Base-by-base conservation (phyloP, 2,888 invertebrate genomes). In the Adela reaumurella region DNA sequence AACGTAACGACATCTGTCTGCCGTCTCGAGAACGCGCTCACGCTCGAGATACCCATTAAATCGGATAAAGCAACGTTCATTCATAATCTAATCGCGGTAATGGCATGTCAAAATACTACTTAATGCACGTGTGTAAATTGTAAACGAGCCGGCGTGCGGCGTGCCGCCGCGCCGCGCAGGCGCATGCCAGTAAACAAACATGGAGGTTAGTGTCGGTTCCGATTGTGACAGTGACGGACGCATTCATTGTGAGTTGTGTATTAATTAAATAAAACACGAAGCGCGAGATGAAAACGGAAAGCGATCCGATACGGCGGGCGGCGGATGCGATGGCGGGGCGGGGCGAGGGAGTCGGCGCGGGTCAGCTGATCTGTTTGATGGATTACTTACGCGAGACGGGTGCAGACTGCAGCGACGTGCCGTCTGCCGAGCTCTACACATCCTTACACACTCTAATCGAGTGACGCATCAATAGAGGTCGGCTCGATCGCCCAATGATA, bases 81-180 rank as follows among this genome's bases (percentile, higher is more conserved):
- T 70, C 68, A 70, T 66, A 65, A 64, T 63, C 58, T 62, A 65
- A 67, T 67, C 61, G 62, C 59, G 59, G 58, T 53, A 57, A 50
- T 53, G 50, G 45, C 47, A 49, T 51, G 50, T 51, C 50, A 48
- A 50, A 48, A 53, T 47, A 47, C 17, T 47, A 17, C 28, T 43
- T 35, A 35, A 43, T 47, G 45, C 45, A 48, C 45, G 17, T 17
- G 45, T 29, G 19, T 35, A 35, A 35, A 35, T 35, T 35, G 35
- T 35, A 35, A 35, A 35, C 35, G 35, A 35, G 14, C 8, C 35
- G 6, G 35, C 35, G 24, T 14, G 6, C 35, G 35, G 6, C n/a
- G 6, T 3, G 11, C 11, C 8, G 35, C 35, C 35, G 35, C 35
- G 35, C 11, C n/a, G 35, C 11, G 11, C 11, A 4, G 35, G 35